phyloP scores from a whole-genome alignment of 2,797 vertebrate species.

The Coreius guichenoti region DNA sequence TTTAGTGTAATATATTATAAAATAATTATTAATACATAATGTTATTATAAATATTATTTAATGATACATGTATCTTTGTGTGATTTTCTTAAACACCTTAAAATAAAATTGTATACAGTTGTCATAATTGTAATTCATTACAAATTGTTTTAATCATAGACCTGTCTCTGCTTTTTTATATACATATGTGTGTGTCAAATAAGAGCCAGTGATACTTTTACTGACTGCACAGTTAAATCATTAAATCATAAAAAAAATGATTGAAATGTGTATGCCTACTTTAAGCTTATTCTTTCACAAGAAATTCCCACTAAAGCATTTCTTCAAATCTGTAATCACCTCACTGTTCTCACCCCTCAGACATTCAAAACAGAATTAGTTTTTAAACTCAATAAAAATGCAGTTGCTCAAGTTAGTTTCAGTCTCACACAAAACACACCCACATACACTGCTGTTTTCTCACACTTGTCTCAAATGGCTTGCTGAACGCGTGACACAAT shows the following conservation, averaged over 20 bases:
- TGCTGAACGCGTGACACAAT: slow-evolving; percentile 8
- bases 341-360: neutral
- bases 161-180: neutral
- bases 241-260: neutral
- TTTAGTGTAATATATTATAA: neutral
- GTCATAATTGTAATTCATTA: neutral
- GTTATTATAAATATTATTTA: neutral
- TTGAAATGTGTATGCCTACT: neutral
- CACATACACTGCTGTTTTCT: slow-evolving; percentile 1
- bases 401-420: neutral
- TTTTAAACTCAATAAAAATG: neutral
- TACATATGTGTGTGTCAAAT: neutral
- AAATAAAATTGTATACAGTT: neutral
- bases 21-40: neutral
- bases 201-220: neutral
- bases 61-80: too few relatives aligned
- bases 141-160: too few relatives aligned
- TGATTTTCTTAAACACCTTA: too few relatives aligned
- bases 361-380: neutral
- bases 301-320: neutral
- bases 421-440: neutral
- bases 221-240: neutral
- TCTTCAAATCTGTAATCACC: neutral
- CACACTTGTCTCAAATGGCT: slow-evolving; percentile 7
- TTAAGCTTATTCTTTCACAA: neutral